Base-by-base conservation (phyloP, 2,888 invertebrate species). In the Chorisops tibialis region DNA sequence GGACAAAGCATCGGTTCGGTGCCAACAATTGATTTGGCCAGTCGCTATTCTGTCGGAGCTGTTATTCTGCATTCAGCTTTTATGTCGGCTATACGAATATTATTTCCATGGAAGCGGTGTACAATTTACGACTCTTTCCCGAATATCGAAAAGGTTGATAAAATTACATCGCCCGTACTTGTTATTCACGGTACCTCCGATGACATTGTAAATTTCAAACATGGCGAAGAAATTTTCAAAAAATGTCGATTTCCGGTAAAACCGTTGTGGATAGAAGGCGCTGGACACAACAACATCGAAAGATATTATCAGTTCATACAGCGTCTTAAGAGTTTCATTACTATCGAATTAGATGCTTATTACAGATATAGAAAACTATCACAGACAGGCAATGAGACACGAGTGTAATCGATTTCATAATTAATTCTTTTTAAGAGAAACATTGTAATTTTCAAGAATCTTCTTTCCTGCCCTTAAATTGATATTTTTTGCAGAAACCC, bases 171-270 rank as follows among this genome's bases (percentile, higher is more conserved):
- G 68, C 97, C 97, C 59, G 97, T 97, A 73, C 85, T 99, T 75
- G 96, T 99, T 60, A 98, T 99, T 74, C 98, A 98, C 79, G 98
- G 98, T 72, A 98, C 97, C 65, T 96, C 97, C 76, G 98, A 99
- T 79, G 98, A 98, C 82, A 96, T 98, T 67, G 98, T 98, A 78
- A 96, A 97, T 81, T 96, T 98, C 80, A 94, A 94, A 64, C 98
- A 98, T 79, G 98, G 98, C 64, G 84, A 96, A 68, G 93, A 95
- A 65, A 96, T 99, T 75, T 96, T 96, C 77, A 96, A 97, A 79
- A 88, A 92, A 72, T 97, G 97, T 81, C 96, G 95, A 19, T 86
- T 91, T 73, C 92, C 96, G 62, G 96, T 99, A 24, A 96, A 97
- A 78, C 98, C 98, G n/a, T 83, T 98, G 67, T 99, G 97, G 97